Percentiles rank a stretch among this genome's conserved stretches.
Conservation (phyloP, 2,888 invertebrate genomes). For the Helleia helle region DNA sequence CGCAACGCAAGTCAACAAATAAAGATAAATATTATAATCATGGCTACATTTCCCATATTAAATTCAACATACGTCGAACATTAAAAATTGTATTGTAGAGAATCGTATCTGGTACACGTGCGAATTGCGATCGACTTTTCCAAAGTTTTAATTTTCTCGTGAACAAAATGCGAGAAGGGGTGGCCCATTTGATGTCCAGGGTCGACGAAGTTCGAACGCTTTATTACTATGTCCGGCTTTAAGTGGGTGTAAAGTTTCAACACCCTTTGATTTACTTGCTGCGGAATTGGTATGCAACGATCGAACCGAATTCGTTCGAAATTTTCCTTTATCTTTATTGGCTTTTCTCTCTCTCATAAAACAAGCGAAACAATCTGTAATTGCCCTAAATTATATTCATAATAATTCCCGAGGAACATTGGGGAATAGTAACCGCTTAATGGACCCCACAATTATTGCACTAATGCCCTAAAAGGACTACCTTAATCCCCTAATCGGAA, state of each 20-base stretch:
- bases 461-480: slow-evolving; percentile 70
- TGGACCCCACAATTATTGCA: slow-evolving; percentile 64
- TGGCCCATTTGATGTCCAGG: slow-evolving; percentile 67
- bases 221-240: slow-evolving; percentile 74
- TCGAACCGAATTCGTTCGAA: slow-evolving; percentile 50
- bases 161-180: slow-evolving; percentile 61
- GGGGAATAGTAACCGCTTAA: slow-evolving; percentile 58
- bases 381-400: slow-evolving; percentile 18
- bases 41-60: too few relatives aligned
- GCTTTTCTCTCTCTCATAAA: slow-evolving; percentile 10
- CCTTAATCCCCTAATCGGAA: slow-evolving; percentile 72
- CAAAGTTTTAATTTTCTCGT: slow-evolving; percentile 62
- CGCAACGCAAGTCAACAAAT: too few relatives aligned
- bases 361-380: slow-evolving; percentile 22
- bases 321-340: slow-evolving; percentile 22
- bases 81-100: slow-evolving; percentile 19
- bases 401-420: slow-evolving; percentile 27
- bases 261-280: slow-evolving; percentile 73
- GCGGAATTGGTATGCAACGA: slow-evolving; percentile 55
- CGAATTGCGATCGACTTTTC: slow-evolving; percentile 40
- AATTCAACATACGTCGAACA: background rate
- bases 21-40: too few relatives aligned
- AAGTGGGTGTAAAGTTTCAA: slow-evolving; percentile 75
- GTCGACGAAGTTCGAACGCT: slow-evolving; percentile 69
- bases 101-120: slow-evolving; percentile 25